A percentile compares a stretch with the other conserved stretches of the same genome.
Evolutionary conservation across 1,140 invertebrate species (phyloP).

Genomic region (Aphelenchoides besseyi): DNA sequence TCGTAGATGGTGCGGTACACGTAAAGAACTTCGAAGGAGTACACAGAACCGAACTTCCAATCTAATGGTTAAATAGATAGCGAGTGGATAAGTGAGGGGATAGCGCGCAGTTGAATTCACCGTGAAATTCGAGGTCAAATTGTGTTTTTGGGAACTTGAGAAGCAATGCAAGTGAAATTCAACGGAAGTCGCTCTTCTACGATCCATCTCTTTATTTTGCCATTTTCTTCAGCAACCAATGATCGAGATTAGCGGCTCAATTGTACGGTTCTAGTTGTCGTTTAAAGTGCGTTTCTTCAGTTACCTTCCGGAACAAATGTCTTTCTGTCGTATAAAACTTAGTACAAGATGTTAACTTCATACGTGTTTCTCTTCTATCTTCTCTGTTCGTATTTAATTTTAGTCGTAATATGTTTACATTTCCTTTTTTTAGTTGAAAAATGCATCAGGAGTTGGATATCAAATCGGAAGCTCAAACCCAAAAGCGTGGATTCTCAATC

Average conservation of each 20-base stretch:
- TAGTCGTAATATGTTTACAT: not conserved
- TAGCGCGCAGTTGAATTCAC: not conserved
- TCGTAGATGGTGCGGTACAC: not conserved
- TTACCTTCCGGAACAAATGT: too few species aligned
- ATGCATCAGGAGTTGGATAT: not conserved
- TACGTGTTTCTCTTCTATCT: not conserved
- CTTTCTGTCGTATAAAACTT: too few species aligned
- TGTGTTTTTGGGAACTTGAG: not conserved
- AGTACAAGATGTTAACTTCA: too few species aligned
- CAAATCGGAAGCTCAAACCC: not conserved
- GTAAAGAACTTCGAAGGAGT: too few species aligned
- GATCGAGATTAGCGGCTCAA: not conserved
- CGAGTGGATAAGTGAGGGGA: not conserved
- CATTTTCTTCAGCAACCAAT: not conserved
- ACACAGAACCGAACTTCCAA: too few species aligned
- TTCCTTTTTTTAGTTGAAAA: not conserved
- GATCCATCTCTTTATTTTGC: not conserved
- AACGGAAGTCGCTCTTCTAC: not conserved
- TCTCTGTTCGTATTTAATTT: not conserved
- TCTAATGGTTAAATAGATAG: not conserved
- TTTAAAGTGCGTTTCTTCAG: not conserved
- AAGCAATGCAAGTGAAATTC: not conserved
- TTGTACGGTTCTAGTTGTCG: not conserved
- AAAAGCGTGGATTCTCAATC: constrained; percentile 3
- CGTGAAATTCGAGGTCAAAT: constrained; percentile 1